Conservation (phyloP, 2,113 vertebrate genomes). For the Fukomys damarensis region DNA sequence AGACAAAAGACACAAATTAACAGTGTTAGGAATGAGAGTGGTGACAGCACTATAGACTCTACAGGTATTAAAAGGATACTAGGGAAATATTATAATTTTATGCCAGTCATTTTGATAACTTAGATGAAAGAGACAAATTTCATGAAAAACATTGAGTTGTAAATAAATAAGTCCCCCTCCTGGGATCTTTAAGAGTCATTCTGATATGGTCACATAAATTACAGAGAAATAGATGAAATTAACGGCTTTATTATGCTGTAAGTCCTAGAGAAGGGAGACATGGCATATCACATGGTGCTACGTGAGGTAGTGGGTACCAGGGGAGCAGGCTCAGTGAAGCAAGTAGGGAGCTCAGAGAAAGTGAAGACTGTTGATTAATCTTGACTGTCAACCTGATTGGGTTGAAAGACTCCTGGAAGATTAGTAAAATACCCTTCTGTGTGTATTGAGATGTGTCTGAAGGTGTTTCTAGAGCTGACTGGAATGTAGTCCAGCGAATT, state of each 20-base stretch:
- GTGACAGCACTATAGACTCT: neutral
- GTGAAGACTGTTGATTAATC: neutral
- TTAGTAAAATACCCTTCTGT: neutral
- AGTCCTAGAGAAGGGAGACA: neutral
- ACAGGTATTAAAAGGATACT: neutral
- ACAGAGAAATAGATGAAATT: neutral
- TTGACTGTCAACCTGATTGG: neutral
- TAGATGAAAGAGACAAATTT: slow-evolving; percentile 10
- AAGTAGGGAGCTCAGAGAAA: neutral
- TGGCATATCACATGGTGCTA: neutral
- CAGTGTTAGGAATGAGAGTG: neutral
- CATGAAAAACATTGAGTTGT: neutral
- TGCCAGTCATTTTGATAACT: neutral
- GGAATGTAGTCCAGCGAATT: neutral
- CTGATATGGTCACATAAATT: neutral
- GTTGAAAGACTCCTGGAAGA: neutral
- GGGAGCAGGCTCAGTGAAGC: neutral
- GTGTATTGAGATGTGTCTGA: neutral
- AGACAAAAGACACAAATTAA: neutral
- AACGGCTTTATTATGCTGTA: neutral
- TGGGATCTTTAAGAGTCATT: neutral
- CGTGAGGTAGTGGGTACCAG: too few species aligned
- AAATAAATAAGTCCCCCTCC: neutral
- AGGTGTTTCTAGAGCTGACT: neutral
- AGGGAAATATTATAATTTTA: neutral